These are phyloP conservation scores for Rotaria sp. DNA, from an alignment of 2,888 invertebrate species.

Conservation along the genomic window DNA sequence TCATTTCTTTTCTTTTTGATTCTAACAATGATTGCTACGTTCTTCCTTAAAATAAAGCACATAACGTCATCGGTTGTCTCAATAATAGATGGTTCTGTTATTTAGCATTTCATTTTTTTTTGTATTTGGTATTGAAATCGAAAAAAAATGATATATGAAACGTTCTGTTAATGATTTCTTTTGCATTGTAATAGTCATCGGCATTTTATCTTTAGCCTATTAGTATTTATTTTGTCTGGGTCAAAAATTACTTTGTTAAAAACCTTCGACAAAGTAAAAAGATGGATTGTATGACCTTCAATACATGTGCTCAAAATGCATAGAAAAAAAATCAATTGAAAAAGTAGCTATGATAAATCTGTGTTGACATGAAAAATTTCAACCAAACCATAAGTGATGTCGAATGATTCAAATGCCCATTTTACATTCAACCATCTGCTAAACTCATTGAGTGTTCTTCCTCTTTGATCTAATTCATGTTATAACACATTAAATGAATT, in stretches of 20 bases:
- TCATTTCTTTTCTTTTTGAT: neutral
- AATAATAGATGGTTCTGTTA: neutral
- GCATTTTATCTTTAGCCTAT: neutral
- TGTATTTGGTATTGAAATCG: neutral
- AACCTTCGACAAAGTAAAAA: neutral
- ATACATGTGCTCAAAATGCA: slow-evolving; percentile 39
- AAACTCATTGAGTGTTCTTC: slow-evolving; percentile 29
- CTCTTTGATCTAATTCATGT: slow-evolving; percentile 30
- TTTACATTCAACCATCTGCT: slow-evolving; percentile 5
- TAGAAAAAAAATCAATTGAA: slow-evolving; percentile 40
- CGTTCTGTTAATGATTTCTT: neutral
- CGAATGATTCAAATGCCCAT: slow-evolving; percentile 33
- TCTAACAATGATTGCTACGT: neutral
- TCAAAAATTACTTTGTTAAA: neutral
- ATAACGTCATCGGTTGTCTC: neutral
- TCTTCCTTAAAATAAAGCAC: neutral
- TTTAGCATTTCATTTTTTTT: neutral
- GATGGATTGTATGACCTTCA: slow-evolving; percentile 40
- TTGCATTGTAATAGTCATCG: neutral
- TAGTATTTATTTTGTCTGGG: neutral
- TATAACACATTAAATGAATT: slow-evolving; percentile 32
- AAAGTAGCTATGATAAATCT: slow-evolving; percentile 38
- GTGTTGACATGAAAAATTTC: slow-evolving; percentile 30
- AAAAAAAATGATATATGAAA: neutral
- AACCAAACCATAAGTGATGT: slow-evolving; percentile 30